A percentile compares a stretch with the other conserved stretches of the same genome.
These are phyloP conservation scores for Lasioglossum baleicum DNA, from an alignment of 1,140 invertebrate species.

Conservation along the genomic window DNA sequence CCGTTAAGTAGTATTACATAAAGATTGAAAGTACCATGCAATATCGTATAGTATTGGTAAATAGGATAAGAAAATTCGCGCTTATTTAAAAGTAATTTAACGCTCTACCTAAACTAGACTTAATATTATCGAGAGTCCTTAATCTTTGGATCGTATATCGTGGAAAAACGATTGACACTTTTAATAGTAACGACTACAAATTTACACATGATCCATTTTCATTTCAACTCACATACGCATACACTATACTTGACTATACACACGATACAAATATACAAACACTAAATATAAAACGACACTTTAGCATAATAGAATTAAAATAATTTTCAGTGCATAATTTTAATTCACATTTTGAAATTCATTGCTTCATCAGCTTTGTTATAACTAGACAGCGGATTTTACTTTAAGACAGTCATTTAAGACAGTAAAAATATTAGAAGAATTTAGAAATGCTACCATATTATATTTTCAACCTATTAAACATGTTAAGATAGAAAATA, in stretches of 20 bases:
- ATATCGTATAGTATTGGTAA: too few relatives aligned
- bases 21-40: constrained; percentile 13
- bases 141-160: constrained; percentile 69
- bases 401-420: too few relatives aligned
- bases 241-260: too few relatives aligned
- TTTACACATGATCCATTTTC: background rate
- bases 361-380: background rate
- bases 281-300: background rate
- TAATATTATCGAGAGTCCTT: constrained; percentile 23
- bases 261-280: background rate
- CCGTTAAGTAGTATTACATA: background rate
- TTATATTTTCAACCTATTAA: too few relatives aligned
- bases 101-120: background rate
- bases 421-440: too few relatives aligned
- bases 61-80: constrained; percentile 14
- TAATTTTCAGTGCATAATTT: background rate
- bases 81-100: constrained; percentile 17
- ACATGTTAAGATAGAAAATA: too few relatives aligned
- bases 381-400: background rate
- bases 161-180: background rate
- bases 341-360: background rate
- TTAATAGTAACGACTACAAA: constrained; percentile 13
- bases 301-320: background rate
- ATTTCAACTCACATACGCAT: background rate
- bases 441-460: too few relatives aligned